These are phyloP conservation scores for Apodemus speciosus DNA, from an alignment of 2,113 vertebrate genomes.

Conservation along the genomic window DNA sequence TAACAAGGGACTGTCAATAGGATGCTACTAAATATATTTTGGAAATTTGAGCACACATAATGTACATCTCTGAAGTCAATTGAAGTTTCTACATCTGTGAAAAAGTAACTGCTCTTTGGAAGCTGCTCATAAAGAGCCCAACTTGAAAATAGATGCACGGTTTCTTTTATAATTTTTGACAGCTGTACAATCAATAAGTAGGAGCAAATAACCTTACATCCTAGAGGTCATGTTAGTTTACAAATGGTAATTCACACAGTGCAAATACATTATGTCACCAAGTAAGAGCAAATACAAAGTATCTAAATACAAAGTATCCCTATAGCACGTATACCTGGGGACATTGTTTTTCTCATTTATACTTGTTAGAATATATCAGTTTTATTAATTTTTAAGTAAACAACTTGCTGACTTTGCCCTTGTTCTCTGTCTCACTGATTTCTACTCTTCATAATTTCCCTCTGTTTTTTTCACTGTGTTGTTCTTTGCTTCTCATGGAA, in stretches of 20 bases:
- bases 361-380: neutral
- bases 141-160: neutral
- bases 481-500: neutral
- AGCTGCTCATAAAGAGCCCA: neutral
- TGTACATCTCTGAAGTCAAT: neutral
- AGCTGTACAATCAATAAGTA: neutral
- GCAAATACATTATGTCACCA: neutral
- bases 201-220: neutral
- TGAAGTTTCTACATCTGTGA: neutral
- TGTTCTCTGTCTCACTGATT: slow-evolving; percentile 25
- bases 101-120: neutral
- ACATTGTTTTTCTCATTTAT: neutral
- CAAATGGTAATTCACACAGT: neutral
- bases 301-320: neutral
- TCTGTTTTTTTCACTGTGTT: neutral
- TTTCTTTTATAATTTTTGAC: slow-evolving; percentile 41
- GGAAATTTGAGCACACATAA: neutral
- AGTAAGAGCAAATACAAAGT: neutral
- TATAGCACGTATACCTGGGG: neutral
- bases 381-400: neutral
- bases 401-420: neutral
- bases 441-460: neutral
- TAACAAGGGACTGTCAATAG: neutral
- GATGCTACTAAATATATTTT: neutral
- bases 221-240: neutral